phyloP scores from a whole-genome alignment of 2,113 vertebrate species.

The Esox niger region DNA sequence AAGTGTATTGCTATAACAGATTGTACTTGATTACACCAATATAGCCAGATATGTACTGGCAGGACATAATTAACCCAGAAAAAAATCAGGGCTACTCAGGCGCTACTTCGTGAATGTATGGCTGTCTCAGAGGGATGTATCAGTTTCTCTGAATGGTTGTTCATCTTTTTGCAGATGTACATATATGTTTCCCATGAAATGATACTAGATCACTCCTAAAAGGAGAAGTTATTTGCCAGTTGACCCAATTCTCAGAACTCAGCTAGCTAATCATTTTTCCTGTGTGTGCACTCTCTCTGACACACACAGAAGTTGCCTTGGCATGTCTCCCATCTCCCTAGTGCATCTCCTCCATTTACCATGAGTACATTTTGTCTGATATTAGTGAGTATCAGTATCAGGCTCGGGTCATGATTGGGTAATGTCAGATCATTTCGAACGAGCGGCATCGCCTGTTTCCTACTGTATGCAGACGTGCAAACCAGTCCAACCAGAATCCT shows the following conservation, averaged over 20 bases:
- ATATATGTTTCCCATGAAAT: background rate
- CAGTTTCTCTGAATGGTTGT: background rate
- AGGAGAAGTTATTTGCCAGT: background rate
- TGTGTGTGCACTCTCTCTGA: too few species aligned
- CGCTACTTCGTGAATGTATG: background rate
- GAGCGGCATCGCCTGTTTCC: background rate
- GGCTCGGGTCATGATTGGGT: background rate
- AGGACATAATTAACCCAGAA: background rate
- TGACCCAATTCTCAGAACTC: background rate
- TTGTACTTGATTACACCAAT: too few species aligned
- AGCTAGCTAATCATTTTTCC: background rate
- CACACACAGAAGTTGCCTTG: background rate
- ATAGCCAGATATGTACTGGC: background rate
- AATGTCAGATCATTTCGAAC: slow-evolving; percentile 2
- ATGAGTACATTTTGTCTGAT: background rate
- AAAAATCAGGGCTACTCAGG: background rate
- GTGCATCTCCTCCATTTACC: background rate
- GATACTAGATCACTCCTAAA: background rate
- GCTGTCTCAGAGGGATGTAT: background rate
- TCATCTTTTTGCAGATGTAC: background rate
- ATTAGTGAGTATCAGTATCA: background rate
- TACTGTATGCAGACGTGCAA: slow-evolving; percentile 19
- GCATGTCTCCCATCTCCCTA: background rate
- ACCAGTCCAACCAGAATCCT: slow-evolving; percentile 43
- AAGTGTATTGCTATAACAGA: too few species aligned